Conservation (phyloP, 2,113 vertebrate species). For the Oenanthe oenanthe region DNA sequence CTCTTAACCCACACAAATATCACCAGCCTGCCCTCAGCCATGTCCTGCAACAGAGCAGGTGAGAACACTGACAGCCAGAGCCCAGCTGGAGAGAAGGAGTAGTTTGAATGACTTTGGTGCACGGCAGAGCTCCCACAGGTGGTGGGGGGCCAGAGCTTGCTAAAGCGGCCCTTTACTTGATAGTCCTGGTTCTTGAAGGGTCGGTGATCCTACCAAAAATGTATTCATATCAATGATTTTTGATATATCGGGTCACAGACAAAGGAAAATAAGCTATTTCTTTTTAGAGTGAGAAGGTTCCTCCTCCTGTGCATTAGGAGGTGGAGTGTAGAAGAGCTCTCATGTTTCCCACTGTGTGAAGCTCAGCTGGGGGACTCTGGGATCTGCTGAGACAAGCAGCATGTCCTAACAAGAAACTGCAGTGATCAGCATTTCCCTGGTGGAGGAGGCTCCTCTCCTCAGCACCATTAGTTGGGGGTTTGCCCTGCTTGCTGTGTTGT, state of each 20-base stretch:
- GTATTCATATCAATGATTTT: background rate
- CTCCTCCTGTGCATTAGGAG: background rate
- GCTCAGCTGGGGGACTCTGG: background rate
- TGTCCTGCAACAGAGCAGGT: accelerated
- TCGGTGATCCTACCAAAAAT: background rate
- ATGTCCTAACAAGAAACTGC: background rate
- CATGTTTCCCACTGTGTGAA: background rate
- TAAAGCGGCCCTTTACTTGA: background rate
- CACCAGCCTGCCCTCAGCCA: background rate
- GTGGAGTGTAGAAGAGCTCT: background rate
- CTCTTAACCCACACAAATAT: background rate
- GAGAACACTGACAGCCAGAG: background rate
- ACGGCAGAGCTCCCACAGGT: background rate
- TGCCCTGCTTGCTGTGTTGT: background rate
- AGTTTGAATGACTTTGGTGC: background rate
- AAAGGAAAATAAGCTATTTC: background rate
- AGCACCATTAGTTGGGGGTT: background rate
- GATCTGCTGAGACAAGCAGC: background rate
- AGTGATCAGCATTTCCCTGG: background rate
- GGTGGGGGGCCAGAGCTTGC: background rate
- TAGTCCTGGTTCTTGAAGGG: background rate
- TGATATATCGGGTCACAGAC: background rate
- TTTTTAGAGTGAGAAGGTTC: background rate
- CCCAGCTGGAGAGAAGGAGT: background rate
- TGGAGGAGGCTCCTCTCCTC: background rate